These are phyloP conservation scores for Nasonia oneida DNA, from an alignment of 2,888 invertebrate genomes.

Conservation along the genomic window DNA sequence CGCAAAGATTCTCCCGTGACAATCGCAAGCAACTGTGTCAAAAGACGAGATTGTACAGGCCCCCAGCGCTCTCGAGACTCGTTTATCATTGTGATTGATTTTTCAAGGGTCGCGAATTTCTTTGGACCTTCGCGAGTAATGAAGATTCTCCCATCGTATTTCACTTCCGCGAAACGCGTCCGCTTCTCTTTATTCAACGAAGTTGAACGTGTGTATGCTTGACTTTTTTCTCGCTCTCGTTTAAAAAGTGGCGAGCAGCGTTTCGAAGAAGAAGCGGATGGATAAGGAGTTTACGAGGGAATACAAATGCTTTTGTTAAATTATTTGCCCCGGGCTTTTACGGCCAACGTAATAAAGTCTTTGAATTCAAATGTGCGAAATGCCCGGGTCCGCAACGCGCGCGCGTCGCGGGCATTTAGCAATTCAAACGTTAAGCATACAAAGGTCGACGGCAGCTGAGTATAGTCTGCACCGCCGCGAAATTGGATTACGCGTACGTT, in stretches of 20 bases:
- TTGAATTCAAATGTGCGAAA: slow-evolving; percentile 14
- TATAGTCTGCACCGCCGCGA: not conserved
- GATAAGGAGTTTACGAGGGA: not conserved
- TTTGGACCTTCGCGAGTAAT: slow-evolving; percentile 12
- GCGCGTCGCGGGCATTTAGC: slow-evolving; percentile 5
- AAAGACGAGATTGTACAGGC: not conserved
- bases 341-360: slow-evolving; percentile 3
- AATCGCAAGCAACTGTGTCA: not conserved
- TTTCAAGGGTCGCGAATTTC: slow-evolving; percentile 6
- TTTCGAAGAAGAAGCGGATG: not conserved
- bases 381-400: not conserved
- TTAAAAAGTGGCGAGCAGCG: not conserved
- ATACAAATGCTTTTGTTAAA: slow-evolving; percentile 10
- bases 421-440: slow-evolving; percentile 16
- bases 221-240: not conserved
- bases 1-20: not conserved
- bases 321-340: slow-evolving; percentile 1
- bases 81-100: slow-evolving; percentile 34
- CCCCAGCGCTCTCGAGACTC: not conserved
- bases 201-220: not conserved
- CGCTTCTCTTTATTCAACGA: not conserved
- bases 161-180: not conserved
- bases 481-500: slow-evolving; percentile 11
- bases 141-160: slow-evolving; percentile 31
- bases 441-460: not conserved